phyloP scores from a whole-genome alignment of 2,113 vertebrate species.

The chimpanzee (Pan troglodytes) region DNA sequence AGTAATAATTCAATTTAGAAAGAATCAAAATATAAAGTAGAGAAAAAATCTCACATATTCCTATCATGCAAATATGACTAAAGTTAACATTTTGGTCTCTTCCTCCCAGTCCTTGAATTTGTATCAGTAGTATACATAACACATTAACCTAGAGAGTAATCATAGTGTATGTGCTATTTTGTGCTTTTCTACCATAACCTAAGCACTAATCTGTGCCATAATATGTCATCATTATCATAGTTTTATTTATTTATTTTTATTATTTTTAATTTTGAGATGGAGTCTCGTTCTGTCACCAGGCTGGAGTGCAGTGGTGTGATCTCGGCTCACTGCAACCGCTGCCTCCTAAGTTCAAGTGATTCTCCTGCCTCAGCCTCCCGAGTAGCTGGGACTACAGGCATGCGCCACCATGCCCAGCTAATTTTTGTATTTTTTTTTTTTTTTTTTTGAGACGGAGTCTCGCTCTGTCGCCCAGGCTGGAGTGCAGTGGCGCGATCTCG shows the following conservation, averaged over 20 bases:
- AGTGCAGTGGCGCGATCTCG: no score
- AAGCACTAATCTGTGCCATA: not conserved
- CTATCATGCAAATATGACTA: not conserved
- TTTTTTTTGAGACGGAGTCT: no score
- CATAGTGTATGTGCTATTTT: not conserved
- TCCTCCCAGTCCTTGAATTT: not conserved
- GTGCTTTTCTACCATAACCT: not conserved
- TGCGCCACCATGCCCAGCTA: no score
- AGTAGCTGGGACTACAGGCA: no score
- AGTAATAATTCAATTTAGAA: constrained; percentile 46
- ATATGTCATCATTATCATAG: not conserved
- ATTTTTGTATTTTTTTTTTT: no score
- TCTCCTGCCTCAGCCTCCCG: no score
- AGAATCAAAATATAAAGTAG: not conserved
- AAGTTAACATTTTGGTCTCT: not conserved
- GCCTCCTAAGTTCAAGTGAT: no score
- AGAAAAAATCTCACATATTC: not conserved
- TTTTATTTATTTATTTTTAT: not conserved
- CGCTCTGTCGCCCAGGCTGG: no score
- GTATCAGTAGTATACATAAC: not conserved
- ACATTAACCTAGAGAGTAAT: not conserved
- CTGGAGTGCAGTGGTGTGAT: no score
- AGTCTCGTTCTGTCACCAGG: no score
- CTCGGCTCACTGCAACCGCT: no score
- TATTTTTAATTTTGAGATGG: no score